Conservation (phyloP, 2,797 vertebrate species). For the Hippopotamyrus pictus region DNA sequence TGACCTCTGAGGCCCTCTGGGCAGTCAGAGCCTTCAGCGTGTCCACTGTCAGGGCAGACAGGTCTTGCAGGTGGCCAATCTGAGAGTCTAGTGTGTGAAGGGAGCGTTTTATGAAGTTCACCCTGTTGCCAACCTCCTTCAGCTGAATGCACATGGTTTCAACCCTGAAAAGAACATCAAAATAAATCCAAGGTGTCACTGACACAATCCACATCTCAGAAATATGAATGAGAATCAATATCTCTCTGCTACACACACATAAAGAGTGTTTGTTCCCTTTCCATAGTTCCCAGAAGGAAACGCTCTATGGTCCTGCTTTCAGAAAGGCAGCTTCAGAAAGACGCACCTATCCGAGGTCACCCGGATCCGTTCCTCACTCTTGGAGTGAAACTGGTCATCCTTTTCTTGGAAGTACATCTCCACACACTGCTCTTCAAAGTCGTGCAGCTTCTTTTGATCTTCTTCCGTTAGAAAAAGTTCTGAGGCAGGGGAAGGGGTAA, state of each 20-base stretch:
- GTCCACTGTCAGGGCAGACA: slow-evolving; percentile 92
- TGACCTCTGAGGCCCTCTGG: slow-evolving; percentile 91
- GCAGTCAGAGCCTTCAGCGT: slow-evolving; percentile 93
- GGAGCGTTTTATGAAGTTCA: slow-evolving; percentile 96
- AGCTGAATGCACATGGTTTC: slow-evolving; percentile 96
- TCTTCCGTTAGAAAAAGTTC: slow-evolving; percentile 95
- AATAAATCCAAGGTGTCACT: background rate
- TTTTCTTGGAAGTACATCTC: slow-evolving; percentile 98
- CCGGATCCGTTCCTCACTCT: slow-evolving; percentile 92
- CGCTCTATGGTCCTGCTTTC: background rate
- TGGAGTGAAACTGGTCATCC: slow-evolving; percentile 91
- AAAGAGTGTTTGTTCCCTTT: too few relatives aligned
- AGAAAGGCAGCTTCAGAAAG: background rate
- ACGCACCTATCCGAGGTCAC: slow-evolving; percentile 89
- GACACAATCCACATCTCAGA: background rate
- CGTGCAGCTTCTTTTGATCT: slow-evolving; percentile 98
- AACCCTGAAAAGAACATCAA: slow-evolving; percentile 63
- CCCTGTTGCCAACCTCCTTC: slow-evolving; percentile 93
- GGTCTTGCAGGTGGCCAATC: slow-evolving; percentile 98
- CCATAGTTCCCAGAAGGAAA: background rate
- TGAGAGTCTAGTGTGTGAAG: slow-evolving; percentile 94
- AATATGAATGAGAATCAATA: background rate
- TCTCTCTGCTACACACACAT: background rate
- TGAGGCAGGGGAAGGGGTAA: slow-evolving; percentile 36
- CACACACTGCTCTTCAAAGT: slow-evolving; percentile 97